Percentiles rank a stretch among this genome's conserved stretches.
Evolutionary conservation across 2,797 vertebrate species (phyloP).

Genomic region (Ambastaia sidthimunki): DNA sequence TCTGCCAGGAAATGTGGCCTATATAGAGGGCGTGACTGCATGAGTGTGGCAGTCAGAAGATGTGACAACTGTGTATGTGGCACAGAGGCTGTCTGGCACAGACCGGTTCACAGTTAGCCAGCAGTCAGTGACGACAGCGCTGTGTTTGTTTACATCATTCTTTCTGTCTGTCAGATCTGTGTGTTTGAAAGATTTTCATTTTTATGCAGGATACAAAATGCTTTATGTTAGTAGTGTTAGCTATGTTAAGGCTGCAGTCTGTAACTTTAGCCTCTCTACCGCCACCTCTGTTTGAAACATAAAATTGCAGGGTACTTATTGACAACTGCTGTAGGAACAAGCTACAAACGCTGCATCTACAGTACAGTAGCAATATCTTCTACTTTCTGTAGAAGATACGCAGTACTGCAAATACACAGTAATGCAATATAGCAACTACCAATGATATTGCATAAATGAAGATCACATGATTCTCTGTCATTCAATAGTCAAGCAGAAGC

Average conservation of each 20-base stretch:
- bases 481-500: no score
- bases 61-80: constrained; percentile 17
- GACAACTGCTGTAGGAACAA: no score
- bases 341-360: no score
- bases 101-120: constrained; percentile 46
- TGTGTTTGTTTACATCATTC: constrained; percentile 17
- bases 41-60: constrained; percentile 10
- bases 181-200: neutral
- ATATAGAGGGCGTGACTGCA: constrained; percentile 6
- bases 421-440: no score
- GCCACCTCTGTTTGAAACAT: neutral
- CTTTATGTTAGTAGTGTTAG: constrained; percentile 10
- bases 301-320: no score
- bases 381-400: no score
- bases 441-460: no score
- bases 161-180: neutral
- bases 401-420: no score
- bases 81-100: constrained; percentile 17
- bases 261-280: no score
- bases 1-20: constrained; percentile 17
- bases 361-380: no score
- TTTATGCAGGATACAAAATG: neutral
- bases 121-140: constrained; percentile 13
- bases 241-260: neutral
- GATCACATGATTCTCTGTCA: no score